Conservation (phyloP, 2,797 vertebrate genomes). For the Chaenodraco wilsoni region DNA sequence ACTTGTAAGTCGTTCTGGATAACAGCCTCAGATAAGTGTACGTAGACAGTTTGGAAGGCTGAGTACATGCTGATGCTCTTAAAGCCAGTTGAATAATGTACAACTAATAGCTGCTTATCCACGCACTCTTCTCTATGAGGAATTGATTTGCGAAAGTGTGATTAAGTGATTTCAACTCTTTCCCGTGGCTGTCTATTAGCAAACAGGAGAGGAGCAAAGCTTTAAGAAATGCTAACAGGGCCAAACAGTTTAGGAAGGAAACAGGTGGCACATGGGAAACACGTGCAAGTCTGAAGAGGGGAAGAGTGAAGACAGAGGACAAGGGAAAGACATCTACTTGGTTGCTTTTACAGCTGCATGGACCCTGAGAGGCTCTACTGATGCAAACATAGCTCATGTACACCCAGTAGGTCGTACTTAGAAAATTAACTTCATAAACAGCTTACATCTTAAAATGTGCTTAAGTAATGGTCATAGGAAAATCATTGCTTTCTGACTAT, state of each 20-base stretch:
- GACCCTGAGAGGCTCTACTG: neutral
- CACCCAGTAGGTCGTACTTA: neutral
- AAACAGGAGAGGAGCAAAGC: too few species aligned
- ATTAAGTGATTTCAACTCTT: neutral
- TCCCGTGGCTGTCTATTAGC: too few species aligned
- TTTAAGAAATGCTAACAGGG: too few species aligned
- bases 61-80: neutral
- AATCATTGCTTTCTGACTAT: neutral
- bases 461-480: slow-evolving; percentile 1
- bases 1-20: slow-evolving; percentile 11
- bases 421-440: neutral
- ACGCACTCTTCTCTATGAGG: neutral
- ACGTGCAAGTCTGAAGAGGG: too few species aligned
- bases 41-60: neutral
- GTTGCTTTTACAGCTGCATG: slow-evolving; percentile 6
- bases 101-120: too few species aligned
- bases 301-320: too few species aligned
- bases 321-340: neutral
- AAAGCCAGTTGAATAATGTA: neutral
- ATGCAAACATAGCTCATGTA: neutral
- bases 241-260: too few species aligned
- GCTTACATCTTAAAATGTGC: neutral
- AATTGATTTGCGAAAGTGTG: slow-evolving; percentile 10
- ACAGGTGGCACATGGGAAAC: too few species aligned
- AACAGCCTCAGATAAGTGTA: slow-evolving; percentile 5